A percentile compares a stretch with the other conserved stretches of the same genome.
phyloP scores from a whole-genome alignment of 2,888 invertebrate genomes.

The Spodoptera exigua region DNA sequence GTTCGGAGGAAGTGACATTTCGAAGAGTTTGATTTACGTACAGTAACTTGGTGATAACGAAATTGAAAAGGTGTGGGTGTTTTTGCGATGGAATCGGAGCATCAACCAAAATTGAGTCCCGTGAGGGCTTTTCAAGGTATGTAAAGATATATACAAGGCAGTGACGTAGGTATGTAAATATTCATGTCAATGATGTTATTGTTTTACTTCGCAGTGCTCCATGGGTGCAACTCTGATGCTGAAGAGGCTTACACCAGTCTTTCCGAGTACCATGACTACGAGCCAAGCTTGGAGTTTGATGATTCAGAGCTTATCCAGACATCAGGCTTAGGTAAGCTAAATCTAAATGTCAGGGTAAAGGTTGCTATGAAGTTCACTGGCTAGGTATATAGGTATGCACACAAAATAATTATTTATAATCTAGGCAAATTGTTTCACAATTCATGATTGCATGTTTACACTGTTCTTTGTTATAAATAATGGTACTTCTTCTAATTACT shows the following conservation, averaged over 20 bases:
- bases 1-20: slow-evolving; percentile 56
- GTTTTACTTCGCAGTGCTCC: slow-evolving; percentile 70
- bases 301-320: slow-evolving; percentile 95
- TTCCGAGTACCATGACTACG: slow-evolving; percentile 97
- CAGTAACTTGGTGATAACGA: slow-evolving; percentile 50
- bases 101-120: slow-evolving; percentile 82
- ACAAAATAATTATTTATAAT: slow-evolving; percentile 1
- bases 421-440: slow-evolving; percentile 20
- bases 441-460: slow-evolving; percentile 12
- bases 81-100: slow-evolving; percentile 77
- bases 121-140: slow-evolving; percentile 84
- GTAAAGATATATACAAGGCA: slow-evolving; percentile 1
- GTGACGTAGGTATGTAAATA: slow-evolving; percentile 28
- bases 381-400: neutral
- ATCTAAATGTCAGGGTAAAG: neutral
- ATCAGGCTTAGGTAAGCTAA: slow-evolving; percentile 91
- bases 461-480: slow-evolving; percentile 16
- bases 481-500: slow-evolving; percentile 4
- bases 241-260: slow-evolving; percentile 96
- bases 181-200: slow-evolving; percentile 35
- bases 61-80: slow-evolving; percentile 49
- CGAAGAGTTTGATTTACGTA: slow-evolving; percentile 38
- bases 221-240: slow-evolving; percentile 79
- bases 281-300: slow-evolving; percentile 98
- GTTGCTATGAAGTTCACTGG: slow-evolving; percentile 1